Percentiles rank a stretch among this genome's conserved stretches.
These are phyloP conservation scores for Alaudala cheleensis DNA, from an alignment of 2,113 vertebrate species.

Conservation along the genomic window DNA sequence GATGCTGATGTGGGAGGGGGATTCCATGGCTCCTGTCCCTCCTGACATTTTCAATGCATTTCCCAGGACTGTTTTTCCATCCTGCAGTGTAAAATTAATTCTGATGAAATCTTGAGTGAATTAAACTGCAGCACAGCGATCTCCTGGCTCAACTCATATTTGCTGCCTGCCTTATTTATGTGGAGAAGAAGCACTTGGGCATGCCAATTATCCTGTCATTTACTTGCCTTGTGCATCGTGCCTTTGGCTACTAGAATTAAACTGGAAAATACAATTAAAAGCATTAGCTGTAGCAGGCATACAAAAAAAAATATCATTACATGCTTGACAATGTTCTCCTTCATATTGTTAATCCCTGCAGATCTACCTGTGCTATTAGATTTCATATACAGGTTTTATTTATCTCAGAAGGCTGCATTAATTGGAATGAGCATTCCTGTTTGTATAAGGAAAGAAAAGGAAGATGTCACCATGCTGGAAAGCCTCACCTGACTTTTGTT, in stretches of 20 bases:
- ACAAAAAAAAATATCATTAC: conserved; percentile 50
- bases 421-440: neutral
- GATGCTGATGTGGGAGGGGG: neutral
- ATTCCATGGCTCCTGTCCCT: neutral
- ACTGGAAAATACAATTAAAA: conserved; percentile 62
- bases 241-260: conserved; percentile 67
- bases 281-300: conserved; percentile 38
- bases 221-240: conserved; percentile 40
- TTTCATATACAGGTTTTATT: conserved; percentile 21
- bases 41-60: neutral
- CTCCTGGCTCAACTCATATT: conserved; percentile 13
- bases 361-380: conserved; percentile 46
- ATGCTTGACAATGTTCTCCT: conserved; percentile 43
- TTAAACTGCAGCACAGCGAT: neutral
- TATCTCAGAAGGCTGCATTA: neutral
- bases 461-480: neutral
- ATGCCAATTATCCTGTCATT: conserved; percentile 33
- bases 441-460: neutral
- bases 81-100: conserved; percentile 29
- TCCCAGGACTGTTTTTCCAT: neutral
- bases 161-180: conserved; percentile 43
- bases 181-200: conserved; percentile 19
- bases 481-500: neutral
- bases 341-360: conserved; percentile 35
- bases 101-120: conserved; percentile 18